phyloP scores from a whole-genome alignment of 2,797 vertebrate genomes.

The Nyctibius grandis region DNA sequence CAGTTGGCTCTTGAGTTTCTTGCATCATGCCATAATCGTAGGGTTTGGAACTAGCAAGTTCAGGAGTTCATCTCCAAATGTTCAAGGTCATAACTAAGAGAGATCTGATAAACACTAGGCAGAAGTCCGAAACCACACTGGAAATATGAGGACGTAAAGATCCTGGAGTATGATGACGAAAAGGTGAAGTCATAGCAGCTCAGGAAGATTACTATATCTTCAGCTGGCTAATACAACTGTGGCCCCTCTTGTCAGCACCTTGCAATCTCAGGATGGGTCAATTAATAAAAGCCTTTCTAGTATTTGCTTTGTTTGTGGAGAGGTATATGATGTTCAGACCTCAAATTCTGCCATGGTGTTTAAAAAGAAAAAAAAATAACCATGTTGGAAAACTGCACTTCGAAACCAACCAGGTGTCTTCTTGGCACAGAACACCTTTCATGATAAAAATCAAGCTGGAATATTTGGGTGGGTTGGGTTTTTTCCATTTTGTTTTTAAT shows the following conservation, averaged over 20 bases:
- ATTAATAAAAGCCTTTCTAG: not conserved
- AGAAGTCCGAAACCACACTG: not conserved
- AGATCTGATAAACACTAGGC: not conserved
- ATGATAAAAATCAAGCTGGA: constrained; percentile 45
- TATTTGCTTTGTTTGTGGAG: not conserved
- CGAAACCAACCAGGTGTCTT: constrained; percentile 10
- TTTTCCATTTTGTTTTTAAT: constrained; percentile 37
- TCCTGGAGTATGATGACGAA: not conserved
- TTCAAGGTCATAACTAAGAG: constrained; percentile 1
- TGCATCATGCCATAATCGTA: not conserved
- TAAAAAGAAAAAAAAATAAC: not conserved
- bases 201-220: not conserved
- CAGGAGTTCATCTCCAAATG: not conserved
- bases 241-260: not conserved
- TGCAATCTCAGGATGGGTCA: not conserved
- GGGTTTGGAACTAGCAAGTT: not conserved
- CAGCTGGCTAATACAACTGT: not conserved
- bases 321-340: not conserved
- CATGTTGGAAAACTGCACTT: not conserved
- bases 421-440: not conserved
- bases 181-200: not conserved
- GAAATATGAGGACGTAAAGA: not conserved
- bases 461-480: constrained; percentile 6
- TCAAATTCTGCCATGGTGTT: not conserved
- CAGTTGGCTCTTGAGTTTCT: not conserved